Evolutionary conservation across 2,113 vertebrate species (phyloP), one percentile per base, ranked within the genome.

Genomic region (Tyrannus savana): DNA sequence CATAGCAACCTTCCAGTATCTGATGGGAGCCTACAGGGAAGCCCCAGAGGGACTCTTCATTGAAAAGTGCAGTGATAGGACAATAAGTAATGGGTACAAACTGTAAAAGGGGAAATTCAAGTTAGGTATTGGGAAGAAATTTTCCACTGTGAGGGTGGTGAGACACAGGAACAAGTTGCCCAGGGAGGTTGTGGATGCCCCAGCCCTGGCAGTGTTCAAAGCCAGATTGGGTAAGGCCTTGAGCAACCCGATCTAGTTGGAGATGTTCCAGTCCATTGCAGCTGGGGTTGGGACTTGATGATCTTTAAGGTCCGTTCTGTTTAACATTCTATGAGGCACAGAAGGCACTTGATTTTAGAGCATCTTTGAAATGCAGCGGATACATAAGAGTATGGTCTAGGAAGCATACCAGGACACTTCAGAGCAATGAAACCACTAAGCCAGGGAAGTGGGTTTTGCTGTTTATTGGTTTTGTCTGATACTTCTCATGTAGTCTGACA

Each of bases 21-120:
- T 67, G 44, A 66, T 52, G 23, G 10, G 7, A 19, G 12, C n/a
- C 9, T 33, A 19, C 10, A 18, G 15, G 37, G 19, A n/a, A 46
- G 15, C 31, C 0, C 0, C 11, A 35, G 46, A 23, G 9, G 5
- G 10, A 8, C 2, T 52, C 58, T 59, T 37, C 4, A 28, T n/a
- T 19, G 44, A 28, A 12, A 74, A 16, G 9, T 82, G 7, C n/a
- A 52, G 22, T n/a, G 27, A 52, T 24, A 13, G 7, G 15, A 30
- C 3, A 60, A 30, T 16, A 7, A 60, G 10, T 30, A 60, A 67
- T 25, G 16, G 5, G 15, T 53, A 24, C 0, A 39, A 39, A 67
- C 44, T 46, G 2, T 39, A 39, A 59, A 44, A 44, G 2, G 7
- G 12, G 33, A 46, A 60, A 60, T 4, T n/a, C 59, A 30, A 7